Percentiles rank a stretch among this genome's conserved stretches.
Conservation (phyloP, 2,113 vertebrate species). For the Malurus elegans region DNA sequence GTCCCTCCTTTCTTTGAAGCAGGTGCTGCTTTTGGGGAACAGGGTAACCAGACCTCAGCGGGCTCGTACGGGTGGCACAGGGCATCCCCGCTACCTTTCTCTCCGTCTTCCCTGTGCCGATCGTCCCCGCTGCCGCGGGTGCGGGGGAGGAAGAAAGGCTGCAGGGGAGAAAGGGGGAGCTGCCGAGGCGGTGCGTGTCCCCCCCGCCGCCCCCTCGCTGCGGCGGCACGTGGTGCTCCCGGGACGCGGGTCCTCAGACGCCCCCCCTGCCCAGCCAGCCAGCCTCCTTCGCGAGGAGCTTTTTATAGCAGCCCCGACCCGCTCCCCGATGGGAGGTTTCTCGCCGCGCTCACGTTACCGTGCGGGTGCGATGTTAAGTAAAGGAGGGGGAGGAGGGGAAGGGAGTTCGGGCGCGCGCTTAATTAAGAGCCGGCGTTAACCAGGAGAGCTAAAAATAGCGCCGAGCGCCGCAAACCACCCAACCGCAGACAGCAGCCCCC, state of each 20-base stretch:
- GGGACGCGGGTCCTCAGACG: background rate
- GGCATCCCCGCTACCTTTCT: background rate
- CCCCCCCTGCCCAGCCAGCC: background rate
- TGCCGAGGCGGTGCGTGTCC: background rate
- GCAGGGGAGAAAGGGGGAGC: background rate
- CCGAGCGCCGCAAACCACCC: background rate
- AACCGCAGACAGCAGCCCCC: background rate
- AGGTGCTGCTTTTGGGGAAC: background rate
- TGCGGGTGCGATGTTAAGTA: background rate
- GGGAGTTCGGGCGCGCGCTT: background rate
- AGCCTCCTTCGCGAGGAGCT: background rate
- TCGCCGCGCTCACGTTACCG: background rate
- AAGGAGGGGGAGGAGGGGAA: background rate
- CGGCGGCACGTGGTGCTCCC: background rate
- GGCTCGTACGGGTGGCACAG: background rate
- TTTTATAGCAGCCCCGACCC: constrained; percentile 17
- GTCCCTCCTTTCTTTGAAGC: background rate
- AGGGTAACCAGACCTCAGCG: background rate
- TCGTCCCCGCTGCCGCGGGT: background rate
- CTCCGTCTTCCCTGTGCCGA: background rate
- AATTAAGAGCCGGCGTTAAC: background rate
- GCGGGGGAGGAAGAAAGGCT: background rate
- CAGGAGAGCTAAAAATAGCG: background rate
- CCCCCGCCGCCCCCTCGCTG: background rate
- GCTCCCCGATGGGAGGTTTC: background rate